Evolutionary conservation across 2,888 invertebrate genomes (phyloP).

Genomic region (Stegophylla sp.): DNA sequence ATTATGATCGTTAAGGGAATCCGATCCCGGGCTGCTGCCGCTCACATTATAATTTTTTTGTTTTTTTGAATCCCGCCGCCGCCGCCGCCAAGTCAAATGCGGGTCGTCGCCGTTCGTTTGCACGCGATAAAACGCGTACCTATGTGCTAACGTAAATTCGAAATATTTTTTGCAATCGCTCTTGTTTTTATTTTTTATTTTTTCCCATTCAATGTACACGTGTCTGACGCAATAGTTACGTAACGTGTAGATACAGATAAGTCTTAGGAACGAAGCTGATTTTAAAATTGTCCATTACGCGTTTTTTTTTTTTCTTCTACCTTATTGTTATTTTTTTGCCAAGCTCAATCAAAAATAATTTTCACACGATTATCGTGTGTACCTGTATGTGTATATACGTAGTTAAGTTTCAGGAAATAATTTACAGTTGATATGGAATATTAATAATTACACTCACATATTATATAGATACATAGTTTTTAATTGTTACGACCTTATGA

Average conservation of each 20-base stretch:
- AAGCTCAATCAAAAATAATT: background rate
- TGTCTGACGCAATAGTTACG: background rate
- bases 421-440: background rate
- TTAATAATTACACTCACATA: conserved; percentile 11
- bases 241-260: background rate
- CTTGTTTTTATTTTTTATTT: too few relatives aligned
- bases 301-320: too few relatives aligned
- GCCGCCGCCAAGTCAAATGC: conserved; percentile 10
- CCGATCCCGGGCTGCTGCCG: background rate
- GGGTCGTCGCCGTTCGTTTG: background rate
- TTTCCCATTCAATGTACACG: background rate
- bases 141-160: too few relatives aligned
- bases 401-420: conserved; percentile 1
- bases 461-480: background rate
- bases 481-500: conserved; percentile 22
- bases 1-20: conserved; percentile 26
- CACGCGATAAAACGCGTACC: too few relatives aligned
- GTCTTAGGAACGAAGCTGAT: too few relatives aligned
- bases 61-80: background rate
- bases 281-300: too few relatives aligned
- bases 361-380: conserved; percentile 9
- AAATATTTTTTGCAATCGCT: background rate
- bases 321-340: background rate
- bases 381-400: too few relatives aligned
- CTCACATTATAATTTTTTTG: background rate